phyloP scores from a whole-genome alignment of 1,140 invertebrate species.

The Wasmannia auropunctata region DNA sequence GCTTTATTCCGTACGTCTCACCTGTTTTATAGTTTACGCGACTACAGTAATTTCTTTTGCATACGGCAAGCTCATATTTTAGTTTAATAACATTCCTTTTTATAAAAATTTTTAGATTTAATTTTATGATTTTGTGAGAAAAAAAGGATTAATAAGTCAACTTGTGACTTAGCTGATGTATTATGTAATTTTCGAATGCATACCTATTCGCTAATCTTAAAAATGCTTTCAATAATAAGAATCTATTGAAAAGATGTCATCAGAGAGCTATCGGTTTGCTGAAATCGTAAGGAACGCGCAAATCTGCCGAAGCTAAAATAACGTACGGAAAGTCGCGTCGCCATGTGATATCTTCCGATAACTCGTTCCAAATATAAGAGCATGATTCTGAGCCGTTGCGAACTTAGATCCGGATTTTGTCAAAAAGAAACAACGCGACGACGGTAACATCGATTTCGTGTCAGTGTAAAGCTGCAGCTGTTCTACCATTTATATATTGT shows the following conservation, averaged over 20 bases:
- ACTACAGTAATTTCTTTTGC: neutral
- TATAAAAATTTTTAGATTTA: neutral
- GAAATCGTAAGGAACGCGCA: neutral
- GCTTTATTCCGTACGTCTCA: slow-evolving; percentile 16
- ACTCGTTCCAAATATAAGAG: slow-evolving; percentile 28
- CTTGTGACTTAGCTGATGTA: neutral
- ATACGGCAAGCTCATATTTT: neutral
- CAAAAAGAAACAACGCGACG: slow-evolving; percentile 24
- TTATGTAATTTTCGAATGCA: neutral
- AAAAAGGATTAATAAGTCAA: neutral
- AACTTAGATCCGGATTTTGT: slow-evolving; percentile 54
- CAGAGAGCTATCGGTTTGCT: neutral
- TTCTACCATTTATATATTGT: slow-evolving; percentile 8
- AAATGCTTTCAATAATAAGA: neutral
- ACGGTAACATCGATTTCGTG: slow-evolving; percentile 47
- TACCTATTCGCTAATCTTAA: neutral
- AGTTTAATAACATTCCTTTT: neutral
- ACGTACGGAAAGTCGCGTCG: neutral
- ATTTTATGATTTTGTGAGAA: neutral
- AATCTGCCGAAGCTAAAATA: neutral
- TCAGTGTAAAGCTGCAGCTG: slow-evolving; percentile 33
- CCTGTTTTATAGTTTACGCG: slow-evolving; percentile 13
- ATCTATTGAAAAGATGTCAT: neutral
- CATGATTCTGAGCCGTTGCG: neutral
- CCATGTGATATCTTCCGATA: slow-evolving; percentile 22